Evolutionary conservation across 1,140 invertebrate species (phyloP), one percentile per base, ranked within the genome.

Genomic region (Thalassaphorura encarpata): DNA sequence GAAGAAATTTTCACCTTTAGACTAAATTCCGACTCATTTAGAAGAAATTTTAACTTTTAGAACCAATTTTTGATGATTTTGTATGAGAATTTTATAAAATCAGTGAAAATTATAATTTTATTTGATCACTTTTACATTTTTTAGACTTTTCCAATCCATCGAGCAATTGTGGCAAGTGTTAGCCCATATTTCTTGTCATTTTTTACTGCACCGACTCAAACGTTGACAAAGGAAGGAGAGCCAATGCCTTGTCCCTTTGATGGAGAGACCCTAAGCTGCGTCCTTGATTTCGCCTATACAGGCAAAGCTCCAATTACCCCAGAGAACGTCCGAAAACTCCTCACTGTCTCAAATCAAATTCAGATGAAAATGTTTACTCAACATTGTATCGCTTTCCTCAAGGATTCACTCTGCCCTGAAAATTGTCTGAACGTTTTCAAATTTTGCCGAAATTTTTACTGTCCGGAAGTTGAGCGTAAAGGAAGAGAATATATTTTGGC

Each of bases 391-490:
- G 73, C 79, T 2, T 75, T 74, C 70, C 66, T 76, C 56, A 58
- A 74, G 63, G 63, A 72, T 52, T 67, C 79, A 67, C 56, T 82
- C 31, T 73, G 74, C 54, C 74, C 77, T 13, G 73, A 75, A 60
- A 83, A 82, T 66, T 82, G 80, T 68, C 72, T 83, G 31, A 77
- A 76, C 43, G 79, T 87, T 63, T 79, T 82, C 52, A 80, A 81
- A 68, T 86, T 87, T 68, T 82, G 83, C 16, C 74, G 75, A 55
- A 75, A 77, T 66, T 83, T 82, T 70, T 82, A 80, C 64, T 84
- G 81, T 68, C 72, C 70, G 54, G 74, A 78, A 40, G 66, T 81
- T 50, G 73, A 76, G 54, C 70, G 72, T 42, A 72, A 72, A 64
- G 76, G 73, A 29, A 74, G 73, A 62, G 63, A 71, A 56, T 80